Base-by-base conservation (phyloP, 2,113 vertebrate genomes). In the Acrocephalus kingi region DNA sequence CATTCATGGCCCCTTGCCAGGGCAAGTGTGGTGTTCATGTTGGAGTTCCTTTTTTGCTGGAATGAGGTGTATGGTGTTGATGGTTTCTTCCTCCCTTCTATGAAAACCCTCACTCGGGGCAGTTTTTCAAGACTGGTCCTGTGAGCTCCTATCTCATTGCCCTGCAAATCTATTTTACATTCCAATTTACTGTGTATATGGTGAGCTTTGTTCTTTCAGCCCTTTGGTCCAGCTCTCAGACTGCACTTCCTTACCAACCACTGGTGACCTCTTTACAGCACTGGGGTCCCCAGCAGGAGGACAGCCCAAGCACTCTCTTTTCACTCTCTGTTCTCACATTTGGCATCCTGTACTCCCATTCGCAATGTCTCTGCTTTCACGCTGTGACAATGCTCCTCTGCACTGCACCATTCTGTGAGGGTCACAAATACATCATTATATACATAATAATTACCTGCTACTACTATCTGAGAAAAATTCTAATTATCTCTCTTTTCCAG, bases 361-460 rank as follows among this genome's bases (percentile, higher is more conserved):
- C 58, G 23, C 25, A 54, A 67, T 2, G 4, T 22, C 49, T 77
- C 69, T 85, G n/a, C 56, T 52, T 4, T 35, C 11, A 24, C 55
- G 48, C 31, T 0, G 1, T 11, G 5, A 14, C 0, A 0, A 33
- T 23, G 30, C 48, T 76, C 72, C 27, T 79, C 43, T 46, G 43
- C 33, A 6, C 35, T 33, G 4, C 33, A 25, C 52, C 1, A 0
- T 76, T 35, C 41, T 51, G 3, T 15, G 15, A 72, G 18, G 12
- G 31, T 58, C 51, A 81, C 45, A 56, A 64, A 52, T 28, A 25
- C 1, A 3, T 48, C 51, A 28, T 28, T 25, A 30, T 46, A 15
- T 12, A 25, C 18, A 75, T 13, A 63, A 45, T 23, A 71, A 69
- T n/a, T 43, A 35, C 55, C 35, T 62, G 9, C 10, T 87, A 30